These are phyloP conservation scores for Patella vulgata DNA, from an alignment of 1,140 invertebrate species.

Conservation along the genomic window DNA sequence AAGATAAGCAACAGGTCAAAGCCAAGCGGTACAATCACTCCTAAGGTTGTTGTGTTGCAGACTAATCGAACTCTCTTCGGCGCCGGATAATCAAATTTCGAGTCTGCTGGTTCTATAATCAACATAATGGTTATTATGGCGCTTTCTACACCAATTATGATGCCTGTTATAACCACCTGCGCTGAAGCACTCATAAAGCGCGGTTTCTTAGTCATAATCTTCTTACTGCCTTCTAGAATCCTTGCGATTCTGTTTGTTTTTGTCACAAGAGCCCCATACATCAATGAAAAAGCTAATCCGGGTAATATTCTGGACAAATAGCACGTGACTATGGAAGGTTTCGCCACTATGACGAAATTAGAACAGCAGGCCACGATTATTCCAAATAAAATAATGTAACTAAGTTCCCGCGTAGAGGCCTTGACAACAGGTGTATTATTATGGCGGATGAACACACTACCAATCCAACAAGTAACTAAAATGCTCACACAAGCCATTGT, in stretches of 20 bases:
- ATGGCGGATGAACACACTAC: conserved; percentile 73
- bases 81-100: conserved; percentile 71
- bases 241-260: conserved; percentile 88
- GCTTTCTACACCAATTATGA: conserved; percentile 78
- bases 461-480: conserved; percentile 72
- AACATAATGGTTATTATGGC: conserved; percentile 77
- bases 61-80: conserved; percentile 69
- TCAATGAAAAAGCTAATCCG: conserved; percentile 83
- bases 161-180: conserved; percentile 75
- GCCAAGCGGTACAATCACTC: conserved; percentile 79
- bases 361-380: conserved; percentile 72
- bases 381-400: conserved; percentile 78
- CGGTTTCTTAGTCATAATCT: conserved; percentile 82
- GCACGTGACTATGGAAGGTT: conserved; percentile 76
- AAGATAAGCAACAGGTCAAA: conserved; percentile 83
- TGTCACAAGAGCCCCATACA: conserved; percentile 84
- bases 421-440: conserved; percentile 83
- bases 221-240: conserved; percentile 83
- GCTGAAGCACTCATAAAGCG: conserved; percentile 74
- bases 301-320: conserved; percentile 77
- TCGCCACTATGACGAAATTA: conserved; percentile 78
- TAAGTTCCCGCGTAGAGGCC: conserved; percentile 82
- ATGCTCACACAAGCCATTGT: conserved; percentile 75
- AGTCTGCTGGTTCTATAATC: conserved; percentile 76
- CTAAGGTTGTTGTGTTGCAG: conserved; percentile 77